Base-by-base conservation (phyloP, 2,888 invertebrate genomes). In the Synergus itoensis region DNA sequence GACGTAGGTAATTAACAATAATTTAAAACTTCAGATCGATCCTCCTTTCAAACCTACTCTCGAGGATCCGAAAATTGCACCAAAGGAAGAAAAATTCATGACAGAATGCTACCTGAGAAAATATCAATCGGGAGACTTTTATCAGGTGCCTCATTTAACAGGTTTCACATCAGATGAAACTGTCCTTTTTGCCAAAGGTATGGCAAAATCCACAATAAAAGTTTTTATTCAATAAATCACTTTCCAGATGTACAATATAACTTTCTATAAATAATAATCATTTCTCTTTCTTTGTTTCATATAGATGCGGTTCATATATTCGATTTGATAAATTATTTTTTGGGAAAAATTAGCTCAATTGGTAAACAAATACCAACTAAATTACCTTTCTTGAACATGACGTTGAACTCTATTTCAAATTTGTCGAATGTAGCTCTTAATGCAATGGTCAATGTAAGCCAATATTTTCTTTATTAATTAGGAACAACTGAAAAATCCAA, bases 31-130 rank as follows among this genome's bases (percentile, higher is more conserved):
- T 40, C 53, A 79, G 79, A 43, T 45, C 8, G 41, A 76, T n/a
- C 62, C 77, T 3, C 75, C 80, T 81, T 94, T 93, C 86, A 92
- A 93, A n/a, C 94, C 94, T 85, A 93, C 93, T 14, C 92, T 94
- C 4, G 93, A 93, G 65, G 84, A 93, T 67, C 92, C 93, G 83
- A 90, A 90, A 8, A 80, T 92, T n/a, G 90, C 91, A 41, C 43
- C 65, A 0, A 91, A 92, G 53, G 93, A 93, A 89, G 92, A 92
- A 80, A 92, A 92, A 9, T 94, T 94, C 85, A 85, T 94, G 28
- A 88, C 92, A 8, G 90, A 92, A 73, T 90, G 92, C n/a, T 92
- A 94, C 0, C 91, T 93, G 64, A 87, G 92, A 65, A 87, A 92
- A 78, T 89, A 94, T 41, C 81, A 84, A 7, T 84, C 88, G 45